Conservation (phyloP, 2,113 vertebrate genomes). For the Urocynchramus pylzowi region DNA sequence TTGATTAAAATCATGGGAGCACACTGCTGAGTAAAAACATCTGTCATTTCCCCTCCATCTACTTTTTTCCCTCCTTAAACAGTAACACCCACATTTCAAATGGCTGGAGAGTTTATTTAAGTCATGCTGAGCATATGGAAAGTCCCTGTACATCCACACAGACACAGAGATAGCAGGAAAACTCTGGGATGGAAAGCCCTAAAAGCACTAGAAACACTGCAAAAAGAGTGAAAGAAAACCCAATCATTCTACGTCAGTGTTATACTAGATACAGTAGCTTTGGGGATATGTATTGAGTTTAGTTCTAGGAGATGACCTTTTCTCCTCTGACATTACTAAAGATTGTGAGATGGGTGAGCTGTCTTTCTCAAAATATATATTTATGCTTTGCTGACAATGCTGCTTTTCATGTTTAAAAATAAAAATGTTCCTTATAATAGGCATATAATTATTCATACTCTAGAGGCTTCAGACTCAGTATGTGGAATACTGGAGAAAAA, state of each 20-base stretch:
- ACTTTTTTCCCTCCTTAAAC: slow-evolving; percentile 14
- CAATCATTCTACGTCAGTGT: background rate
- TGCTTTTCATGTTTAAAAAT: slow-evolving; percentile 14
- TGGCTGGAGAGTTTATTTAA: slow-evolving; percentile 53
- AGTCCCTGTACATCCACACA: slow-evolving; percentile 11
- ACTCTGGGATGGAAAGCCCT: background rate
- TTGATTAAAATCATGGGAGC: slow-evolving; percentile 55
- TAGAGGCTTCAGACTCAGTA: background rate
- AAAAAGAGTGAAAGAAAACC: background rate
- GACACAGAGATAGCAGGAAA: background rate
- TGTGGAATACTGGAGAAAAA: background rate
- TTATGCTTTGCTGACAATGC: background rate
- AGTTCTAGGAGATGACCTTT: background rate
- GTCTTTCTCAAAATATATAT: background rate
- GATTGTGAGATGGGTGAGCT: background rate
- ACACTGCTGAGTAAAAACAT: slow-evolving; percentile 57
- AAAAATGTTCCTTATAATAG: slow-evolving; percentile 9
- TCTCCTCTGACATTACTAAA: background rate
- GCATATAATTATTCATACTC: slow-evolving; percentile 17
- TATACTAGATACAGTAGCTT: background rate
- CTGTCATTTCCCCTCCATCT: slow-evolving; percentile 41
- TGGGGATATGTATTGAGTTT: accelerated
- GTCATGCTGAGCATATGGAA: slow-evolving; percentile 58
- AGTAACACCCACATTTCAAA: slow-evolving; percentile 57
- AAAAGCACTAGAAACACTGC: background rate